Conservation (phyloP, 2,888 invertebrate species). For the Cephus nigrinus region DNA sequence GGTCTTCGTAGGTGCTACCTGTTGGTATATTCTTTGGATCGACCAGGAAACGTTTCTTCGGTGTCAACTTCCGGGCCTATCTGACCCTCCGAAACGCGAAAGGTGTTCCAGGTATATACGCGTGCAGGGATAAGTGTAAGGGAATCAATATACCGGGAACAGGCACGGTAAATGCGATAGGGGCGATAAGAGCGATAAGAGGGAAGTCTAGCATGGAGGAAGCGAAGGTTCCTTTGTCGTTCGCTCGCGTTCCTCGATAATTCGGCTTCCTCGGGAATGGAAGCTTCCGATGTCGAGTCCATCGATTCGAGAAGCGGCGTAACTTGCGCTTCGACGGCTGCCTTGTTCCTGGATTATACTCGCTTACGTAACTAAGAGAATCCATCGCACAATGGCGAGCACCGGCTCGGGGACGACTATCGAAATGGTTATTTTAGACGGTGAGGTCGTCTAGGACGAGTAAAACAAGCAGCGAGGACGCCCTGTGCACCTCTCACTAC, state of each 20-base stretch:
- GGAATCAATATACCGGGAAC: not conserved
- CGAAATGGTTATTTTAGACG: slow-evolving; percentile 59
- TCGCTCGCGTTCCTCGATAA: not conserved
- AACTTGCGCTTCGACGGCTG: not conserved
- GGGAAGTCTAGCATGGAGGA: not conserved
- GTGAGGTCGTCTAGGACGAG: slow-evolving; percentile 60
- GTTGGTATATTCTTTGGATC: not conserved
- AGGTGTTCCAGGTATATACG: not conserved
- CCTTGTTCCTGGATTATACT: not conserved
- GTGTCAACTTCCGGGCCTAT: not conserved
- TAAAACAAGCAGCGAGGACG: slow-evolving; percentile 59
- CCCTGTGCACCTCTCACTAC: slow-evolving; percentile 44
- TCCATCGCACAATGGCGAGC: slow-evolving; percentile 22
- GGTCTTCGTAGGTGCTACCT: not conserved
- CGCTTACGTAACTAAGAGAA: not conserved
- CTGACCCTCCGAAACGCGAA: not conserved
- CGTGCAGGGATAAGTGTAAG: not conserved
- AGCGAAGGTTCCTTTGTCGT: not conserved
- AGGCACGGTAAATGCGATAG: not conserved
- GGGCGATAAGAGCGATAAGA: not conserved
- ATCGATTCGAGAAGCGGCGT: not conserved
- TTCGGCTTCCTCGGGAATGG: not conserved
- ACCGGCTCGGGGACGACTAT: slow-evolving; percentile 30
- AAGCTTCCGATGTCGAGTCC: not conserved
- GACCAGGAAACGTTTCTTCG: not conserved